These are phyloP conservation scores for Lagopus muta DNA, from an alignment of 2,113 vertebrate genomes.

Conservation along the genomic window DNA sequence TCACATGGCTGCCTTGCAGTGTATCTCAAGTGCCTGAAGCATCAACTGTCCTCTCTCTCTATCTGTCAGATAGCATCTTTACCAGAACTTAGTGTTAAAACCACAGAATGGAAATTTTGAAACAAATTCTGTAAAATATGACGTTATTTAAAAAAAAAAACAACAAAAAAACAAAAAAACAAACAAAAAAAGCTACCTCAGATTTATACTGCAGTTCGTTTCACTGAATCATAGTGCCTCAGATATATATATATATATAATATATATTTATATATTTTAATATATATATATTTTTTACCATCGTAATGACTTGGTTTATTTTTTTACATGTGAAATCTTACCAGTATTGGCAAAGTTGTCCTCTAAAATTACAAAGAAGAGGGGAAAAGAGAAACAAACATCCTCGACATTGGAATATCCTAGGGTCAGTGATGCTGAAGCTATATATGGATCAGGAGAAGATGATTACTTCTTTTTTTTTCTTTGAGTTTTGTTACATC, in stretches of 20 bases:
- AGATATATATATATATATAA: background rate
- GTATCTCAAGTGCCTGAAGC: background rate
- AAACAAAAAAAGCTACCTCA: background rate
- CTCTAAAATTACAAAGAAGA: background rate
- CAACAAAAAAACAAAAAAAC: no score
- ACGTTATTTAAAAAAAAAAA: background rate
- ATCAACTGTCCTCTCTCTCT: background rate
- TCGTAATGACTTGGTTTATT: background rate
- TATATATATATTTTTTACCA: background rate
- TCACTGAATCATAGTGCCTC: background rate
- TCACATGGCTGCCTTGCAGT: background rate
- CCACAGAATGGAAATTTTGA: background rate
- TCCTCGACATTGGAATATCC: background rate
- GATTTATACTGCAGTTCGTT: background rate
- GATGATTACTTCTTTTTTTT: background rate
- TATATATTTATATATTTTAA: no score
- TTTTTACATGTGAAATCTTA: background rate
- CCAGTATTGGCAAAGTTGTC: background rate
- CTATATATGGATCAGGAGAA: accelerated
- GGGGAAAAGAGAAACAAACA: background rate
- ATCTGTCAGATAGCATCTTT: background rate
- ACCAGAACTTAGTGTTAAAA: background rate
- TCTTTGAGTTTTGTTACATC: background rate
- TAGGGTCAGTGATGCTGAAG: background rate
- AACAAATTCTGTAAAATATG: background rate